Conservation (phyloP, 2,888 invertebrate genomes). For the Villa cingulata region DNA sequence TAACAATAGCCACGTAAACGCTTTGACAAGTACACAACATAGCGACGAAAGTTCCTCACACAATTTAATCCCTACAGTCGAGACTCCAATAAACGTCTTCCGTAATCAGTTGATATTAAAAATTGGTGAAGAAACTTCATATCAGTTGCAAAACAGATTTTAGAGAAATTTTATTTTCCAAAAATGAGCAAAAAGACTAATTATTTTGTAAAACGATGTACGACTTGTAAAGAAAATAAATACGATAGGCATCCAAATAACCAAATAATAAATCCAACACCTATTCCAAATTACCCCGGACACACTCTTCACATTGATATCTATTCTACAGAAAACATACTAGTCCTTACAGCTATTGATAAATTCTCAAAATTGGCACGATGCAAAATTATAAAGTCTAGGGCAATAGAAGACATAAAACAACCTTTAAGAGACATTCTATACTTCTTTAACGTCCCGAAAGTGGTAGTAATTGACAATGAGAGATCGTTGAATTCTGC, state of each 20-base stretch:
- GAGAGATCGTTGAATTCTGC: slow-evolving; percentile 5
- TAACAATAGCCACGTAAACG: too few relatives aligned
- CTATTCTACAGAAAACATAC: slow-evolving; percentile 6
- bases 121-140: slow-evolving; percentile 2
- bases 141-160: slow-evolving; percentile 6
- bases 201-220: neutral
- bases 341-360: slow-evolving; percentile 8
- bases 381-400: slow-evolving; percentile 3
- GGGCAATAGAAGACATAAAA: slow-evolving; percentile 7
- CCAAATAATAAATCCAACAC: slow-evolving; percentile 5
- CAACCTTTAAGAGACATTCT: slow-evolving; percentile 9
- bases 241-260: slow-evolving; percentile 11
- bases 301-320: slow-evolving; percentile 13
- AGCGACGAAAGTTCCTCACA: too few relatives aligned
- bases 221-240: neutral
- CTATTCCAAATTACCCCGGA: slow-evolving; percentile 11
- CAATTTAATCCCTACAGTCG: too few relatives aligned
- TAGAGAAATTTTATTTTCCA: slow-evolving; percentile 10
- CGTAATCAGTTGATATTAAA: slow-evolving; percentile 10
- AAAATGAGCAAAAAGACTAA: neutral
- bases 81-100: slow-evolving; percentile 8
- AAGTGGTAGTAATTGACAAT: slow-evolving; percentile 10
- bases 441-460: slow-evolving; percentile 9
- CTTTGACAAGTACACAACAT: too few relatives aligned
- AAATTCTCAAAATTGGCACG: slow-evolving; percentile 11